Conservation (phyloP, 2,113 vertebrate species). For the Procavia capensis region DNA sequence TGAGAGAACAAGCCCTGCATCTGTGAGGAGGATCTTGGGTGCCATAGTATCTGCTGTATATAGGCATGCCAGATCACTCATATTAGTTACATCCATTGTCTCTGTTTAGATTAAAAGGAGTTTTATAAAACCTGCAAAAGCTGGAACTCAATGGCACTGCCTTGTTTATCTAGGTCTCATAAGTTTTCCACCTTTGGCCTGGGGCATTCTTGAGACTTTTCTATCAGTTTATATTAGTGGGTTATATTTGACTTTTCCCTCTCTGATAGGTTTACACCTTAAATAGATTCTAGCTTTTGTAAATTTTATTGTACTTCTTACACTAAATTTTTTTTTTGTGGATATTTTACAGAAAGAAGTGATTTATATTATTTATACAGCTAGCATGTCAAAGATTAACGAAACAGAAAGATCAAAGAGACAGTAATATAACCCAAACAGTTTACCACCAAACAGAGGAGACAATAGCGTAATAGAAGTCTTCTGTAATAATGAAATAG, state of each 20-base stretch:
- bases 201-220: too few relatives aligned
- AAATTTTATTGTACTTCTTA: neutral
- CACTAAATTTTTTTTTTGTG: neutral
- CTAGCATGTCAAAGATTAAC: neutral
- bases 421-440: neutral
- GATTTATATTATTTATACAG: neutral
- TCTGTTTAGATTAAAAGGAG: neutral
- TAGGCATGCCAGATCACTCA: neutral
- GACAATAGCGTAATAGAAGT: neutral
- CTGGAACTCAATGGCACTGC: too few relatives aligned
- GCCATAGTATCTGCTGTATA: neutral
- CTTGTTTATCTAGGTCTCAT: too few relatives aligned
- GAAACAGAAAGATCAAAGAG: neutral
- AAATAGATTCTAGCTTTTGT: too few relatives aligned
- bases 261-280: too few relatives aligned
- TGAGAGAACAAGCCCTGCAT: neutral
- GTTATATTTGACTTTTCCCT: too few relatives aligned
- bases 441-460: neutral
- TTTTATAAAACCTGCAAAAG: neutral
- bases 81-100: conserved; percentile 15
- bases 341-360: conserved; percentile 31
- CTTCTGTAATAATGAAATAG: neutral
- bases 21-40: neutral
- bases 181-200: too few relatives aligned
- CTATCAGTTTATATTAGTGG: too few relatives aligned